Conservation (phyloP, 2,113 vertebrate species). For the Nyctibius bracteatus region DNA sequence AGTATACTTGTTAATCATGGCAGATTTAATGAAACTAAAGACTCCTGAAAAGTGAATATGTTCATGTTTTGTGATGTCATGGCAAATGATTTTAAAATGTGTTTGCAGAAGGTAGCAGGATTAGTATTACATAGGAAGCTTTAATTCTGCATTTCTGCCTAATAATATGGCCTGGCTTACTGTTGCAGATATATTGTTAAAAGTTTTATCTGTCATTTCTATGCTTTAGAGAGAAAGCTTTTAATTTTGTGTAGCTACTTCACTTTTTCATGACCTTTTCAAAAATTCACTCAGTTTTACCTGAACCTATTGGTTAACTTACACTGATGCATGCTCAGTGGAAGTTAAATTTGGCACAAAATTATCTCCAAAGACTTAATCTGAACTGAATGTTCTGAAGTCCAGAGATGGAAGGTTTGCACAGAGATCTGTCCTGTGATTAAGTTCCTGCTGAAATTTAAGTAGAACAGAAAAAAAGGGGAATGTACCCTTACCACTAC, state of each 20-base stretch:
- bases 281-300: background rate
- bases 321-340: background rate
- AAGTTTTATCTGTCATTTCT: background rate
- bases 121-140: background rate
- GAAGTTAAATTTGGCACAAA: background rate
- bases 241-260: background rate
- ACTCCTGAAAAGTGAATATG: background rate
- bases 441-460: background rate
- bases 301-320: background rate
- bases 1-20: background rate
- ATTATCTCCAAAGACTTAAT: background rate
- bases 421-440: background rate
- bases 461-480: background rate
- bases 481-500: background rate
- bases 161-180: background rate
- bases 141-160: background rate
- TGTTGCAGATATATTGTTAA: background rate
- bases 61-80: background rate
- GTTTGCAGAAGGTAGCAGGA: background rate
- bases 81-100: background rate
- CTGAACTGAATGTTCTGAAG: background rate
- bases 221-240: background rate
- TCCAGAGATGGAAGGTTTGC: background rate
- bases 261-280: background rate
- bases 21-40: background rate